These are phyloP conservation scores for Pollenia griseotomentosa DNA, from an alignment of 2,888 invertebrate species.

Conservation along the genomic window DNA sequence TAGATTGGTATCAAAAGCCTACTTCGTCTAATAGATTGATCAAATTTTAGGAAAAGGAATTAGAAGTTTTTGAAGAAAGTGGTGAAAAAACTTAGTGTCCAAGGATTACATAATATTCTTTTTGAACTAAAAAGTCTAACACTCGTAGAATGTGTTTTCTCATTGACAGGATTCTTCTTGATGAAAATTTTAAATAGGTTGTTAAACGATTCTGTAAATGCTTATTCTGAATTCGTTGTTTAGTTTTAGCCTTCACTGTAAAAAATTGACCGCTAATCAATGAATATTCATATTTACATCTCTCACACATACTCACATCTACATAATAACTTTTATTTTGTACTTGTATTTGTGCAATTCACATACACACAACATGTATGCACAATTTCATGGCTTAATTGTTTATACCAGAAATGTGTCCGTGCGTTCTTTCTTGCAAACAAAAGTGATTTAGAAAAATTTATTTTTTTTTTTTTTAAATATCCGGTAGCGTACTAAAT, in stretches of 20 bases:
- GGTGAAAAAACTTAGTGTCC: no score
- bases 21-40: no score
- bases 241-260: background rate
- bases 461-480: conserved; percentile 56
- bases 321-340: background rate
- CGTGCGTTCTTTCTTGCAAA: conserved; percentile 10
- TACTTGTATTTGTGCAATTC: background rate
- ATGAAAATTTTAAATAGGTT: no score
- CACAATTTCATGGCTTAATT: background rate
- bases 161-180: no score
- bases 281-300: conserved; percentile 41
- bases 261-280: conserved; percentile 10
- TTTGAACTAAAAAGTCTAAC: no score
- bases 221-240: no score
- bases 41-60: no score
- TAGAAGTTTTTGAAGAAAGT: no score
- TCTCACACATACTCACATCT: background rate
- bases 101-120: no score
- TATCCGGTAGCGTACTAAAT: conserved; percentile 69
- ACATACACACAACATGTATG: background rate
- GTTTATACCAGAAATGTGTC: conserved; percentile 17
- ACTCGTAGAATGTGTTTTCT: no score
- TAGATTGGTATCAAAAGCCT: no score
- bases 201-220: no score
- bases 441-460: background rate